Conservation (phyloP, 2,113 vertebrate genomes). For the Phocoena sinus region DNA sequence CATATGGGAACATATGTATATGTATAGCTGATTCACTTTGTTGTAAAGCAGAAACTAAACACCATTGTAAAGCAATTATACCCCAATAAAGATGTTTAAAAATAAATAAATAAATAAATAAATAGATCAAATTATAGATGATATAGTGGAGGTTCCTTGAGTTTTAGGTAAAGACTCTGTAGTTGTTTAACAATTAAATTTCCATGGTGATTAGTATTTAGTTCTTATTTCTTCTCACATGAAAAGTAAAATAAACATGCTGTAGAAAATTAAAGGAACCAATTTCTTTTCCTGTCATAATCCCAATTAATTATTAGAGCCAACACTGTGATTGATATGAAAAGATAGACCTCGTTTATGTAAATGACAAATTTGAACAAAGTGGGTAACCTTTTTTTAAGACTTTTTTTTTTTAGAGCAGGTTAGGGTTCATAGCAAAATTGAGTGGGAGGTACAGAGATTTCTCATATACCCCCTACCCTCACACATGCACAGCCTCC, state of each 20-base stretch:
- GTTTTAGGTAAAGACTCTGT: constrained; percentile 41
- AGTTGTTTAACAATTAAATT: constrained; percentile 62
- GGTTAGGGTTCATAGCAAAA: background rate
- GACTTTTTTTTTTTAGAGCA: background rate
- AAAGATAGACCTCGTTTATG: background rate
- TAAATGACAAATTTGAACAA: background rate
- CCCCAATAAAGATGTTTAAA: no score
- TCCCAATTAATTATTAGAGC: background rate
- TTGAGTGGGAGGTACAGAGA: background rate
- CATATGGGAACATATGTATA: no score
- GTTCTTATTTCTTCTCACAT: background rate
- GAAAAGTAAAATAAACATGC: constrained; percentile 30
- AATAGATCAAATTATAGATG: constrained; percentile 30
- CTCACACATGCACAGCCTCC: background rate
- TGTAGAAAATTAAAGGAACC: constrained; percentile 49
- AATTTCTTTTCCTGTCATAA: background rate
- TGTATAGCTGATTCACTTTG: no score
- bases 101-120: constrained; percentile 12
- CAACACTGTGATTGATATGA: background rate
- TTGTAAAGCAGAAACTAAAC: no score
- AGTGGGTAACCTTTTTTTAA: background rate
- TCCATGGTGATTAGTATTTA: constrained; percentile 70
- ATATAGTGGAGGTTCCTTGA: background rate
- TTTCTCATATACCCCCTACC: background rate
- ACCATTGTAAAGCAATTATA: no score